Evolutionary conservation across 2,888 invertebrate species (phyloP).

Genomic region (Sinohyriopsis cumingii): DNA sequence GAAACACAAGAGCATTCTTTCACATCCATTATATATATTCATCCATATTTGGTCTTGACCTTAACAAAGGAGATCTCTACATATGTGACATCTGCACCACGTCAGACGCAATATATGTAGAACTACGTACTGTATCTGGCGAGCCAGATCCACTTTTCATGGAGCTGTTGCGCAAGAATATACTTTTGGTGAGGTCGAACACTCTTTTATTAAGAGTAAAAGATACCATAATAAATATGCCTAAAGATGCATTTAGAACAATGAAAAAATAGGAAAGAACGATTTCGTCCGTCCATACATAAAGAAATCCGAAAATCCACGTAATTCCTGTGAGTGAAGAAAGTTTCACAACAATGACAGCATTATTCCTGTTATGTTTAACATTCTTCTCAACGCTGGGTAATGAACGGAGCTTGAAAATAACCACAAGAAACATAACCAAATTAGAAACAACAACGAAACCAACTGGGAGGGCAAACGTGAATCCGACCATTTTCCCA

Average conservation of each 20-base stretch:
- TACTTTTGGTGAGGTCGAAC: not conserved
- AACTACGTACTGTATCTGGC: no score
- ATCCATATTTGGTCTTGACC: no score
- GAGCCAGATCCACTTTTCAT: no score
- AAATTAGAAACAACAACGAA: conserved; percentile 16
- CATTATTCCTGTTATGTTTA: conserved; percentile 21
- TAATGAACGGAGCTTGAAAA: conserved; percentile 4
- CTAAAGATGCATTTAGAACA: conserved; percentile 22
- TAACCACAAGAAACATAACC: conserved; percentile 16
- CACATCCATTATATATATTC: no score
- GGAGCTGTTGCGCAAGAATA: no score
- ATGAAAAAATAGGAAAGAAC: conserved; percentile 27
- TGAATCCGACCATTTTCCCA: conserved; percentile 13
- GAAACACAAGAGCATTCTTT: no score
- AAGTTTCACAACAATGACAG: conserved; percentile 16
- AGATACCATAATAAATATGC: conserved; percentile 25
- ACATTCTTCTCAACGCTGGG: conserved; percentile 15
- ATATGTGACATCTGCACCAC: no score
- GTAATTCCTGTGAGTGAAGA: conserved; percentile 24
- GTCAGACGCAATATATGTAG: no score
- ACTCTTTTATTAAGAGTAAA: conserved; percentile 15
- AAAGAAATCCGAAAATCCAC: conserved; percentile 30
- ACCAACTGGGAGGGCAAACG: conserved; percentile 19
- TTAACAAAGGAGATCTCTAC: no score
- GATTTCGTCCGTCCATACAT: conserved; percentile 15